Base-by-base conservation (phyloP, 2,113 vertebrate genomes). In the Catharus fuscescens region DNA sequence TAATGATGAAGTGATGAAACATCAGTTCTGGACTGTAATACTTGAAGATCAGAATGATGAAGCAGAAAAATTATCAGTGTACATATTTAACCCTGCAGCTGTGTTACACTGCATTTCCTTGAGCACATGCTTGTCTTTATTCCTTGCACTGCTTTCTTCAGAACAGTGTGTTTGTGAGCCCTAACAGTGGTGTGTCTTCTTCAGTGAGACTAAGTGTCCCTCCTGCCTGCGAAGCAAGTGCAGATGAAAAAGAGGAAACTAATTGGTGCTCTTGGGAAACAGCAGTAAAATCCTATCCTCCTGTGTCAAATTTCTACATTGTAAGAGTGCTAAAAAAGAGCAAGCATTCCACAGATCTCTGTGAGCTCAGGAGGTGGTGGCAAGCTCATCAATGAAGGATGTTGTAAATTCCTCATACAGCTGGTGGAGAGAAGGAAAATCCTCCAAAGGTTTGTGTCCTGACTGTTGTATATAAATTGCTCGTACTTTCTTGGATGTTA, bases 21-120 rank as follows among this genome's bases (percentile, higher is more conserved):
- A 82, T 57, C 62, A 81, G 48, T 96, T 96, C 60, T 79, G 72
- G 69, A 48, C 50, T 19, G 5, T 72, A 24, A 82, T 86, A 36
- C 38, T 78, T 59, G 59, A 69, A 79, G 67, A 77, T 70, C 50
- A 66, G 47, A 38, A 73, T 79, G 85, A 74, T 77, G 72, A 92
- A 86, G 67, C 60, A 90, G 72, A 91, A 96, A 74, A 92, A 82
- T 62, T 88, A 69, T 18, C 28, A 64, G 25, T 77, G 44, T 92
- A 72, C 11, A 14, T 82, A 66, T 84, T 97, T 95, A 95, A 90
- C 19, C 26, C 48, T 29, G 10, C 15, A 83, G 34, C 67, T 73
- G 42, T 52, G 21, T 73, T 94, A 54, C 31, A 14, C 5, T 52
- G 47, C 26, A 36, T 80, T 94, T 91, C 24, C 44, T 96, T 83